Evolutionary conservation across 2,888 invertebrate species (phyloP).

Genomic region (Micoletzkya japonica): DNA sequence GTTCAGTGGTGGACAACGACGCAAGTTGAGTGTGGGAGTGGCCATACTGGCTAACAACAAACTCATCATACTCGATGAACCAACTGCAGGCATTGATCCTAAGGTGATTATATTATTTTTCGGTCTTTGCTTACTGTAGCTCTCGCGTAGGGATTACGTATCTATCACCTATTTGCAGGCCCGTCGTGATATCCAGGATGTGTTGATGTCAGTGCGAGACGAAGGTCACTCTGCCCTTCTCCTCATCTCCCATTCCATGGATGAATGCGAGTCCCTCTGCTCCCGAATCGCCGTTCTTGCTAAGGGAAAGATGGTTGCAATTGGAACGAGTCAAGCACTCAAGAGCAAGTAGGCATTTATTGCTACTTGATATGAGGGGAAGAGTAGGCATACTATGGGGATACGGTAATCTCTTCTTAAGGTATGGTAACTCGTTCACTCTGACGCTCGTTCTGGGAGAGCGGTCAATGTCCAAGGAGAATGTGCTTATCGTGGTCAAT

Average conservation of each 20-base stretch:
- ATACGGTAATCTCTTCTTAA: not conserved
- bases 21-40: slow-evolving; percentile 80
- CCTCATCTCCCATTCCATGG: slow-evolving; percentile 68
- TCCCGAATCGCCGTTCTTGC: slow-evolving; percentile 59
- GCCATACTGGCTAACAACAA: slow-evolving; percentile 76
- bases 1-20: slow-evolving; percentile 76
- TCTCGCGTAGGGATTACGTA: too few relatives aligned
- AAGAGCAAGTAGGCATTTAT: slow-evolving; percentile 45
- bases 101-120: slow-evolving; percentile 48
- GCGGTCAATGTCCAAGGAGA: slow-evolving; percentile 4
- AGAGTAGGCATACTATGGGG: not conserved
- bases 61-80: slow-evolving; percentile 72
- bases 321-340: slow-evolving; percentile 58
- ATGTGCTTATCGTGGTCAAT: not conserved
- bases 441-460: slow-evolving; percentile 25
- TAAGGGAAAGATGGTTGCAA: slow-evolving; percentile 53
- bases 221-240: slow-evolving; percentile 62
- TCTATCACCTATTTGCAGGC: slow-evolving; percentile 64
- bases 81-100: slow-evolving; percentile 69
- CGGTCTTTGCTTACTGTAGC: too few relatives aligned
- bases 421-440: slow-evolving; percentile 27
- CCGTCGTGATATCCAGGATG: slow-evolving; percentile 70
- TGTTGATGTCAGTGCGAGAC: slow-evolving; percentile 40
- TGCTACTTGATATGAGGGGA: not conserved
- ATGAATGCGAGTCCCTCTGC: slow-evolving; percentile 57